Percentiles rank a stretch among this genome's conserved stretches.
phyloP scores from a whole-genome alignment of 2,888 invertebrate species.

The Sarcophaga carnaria region DNA sequence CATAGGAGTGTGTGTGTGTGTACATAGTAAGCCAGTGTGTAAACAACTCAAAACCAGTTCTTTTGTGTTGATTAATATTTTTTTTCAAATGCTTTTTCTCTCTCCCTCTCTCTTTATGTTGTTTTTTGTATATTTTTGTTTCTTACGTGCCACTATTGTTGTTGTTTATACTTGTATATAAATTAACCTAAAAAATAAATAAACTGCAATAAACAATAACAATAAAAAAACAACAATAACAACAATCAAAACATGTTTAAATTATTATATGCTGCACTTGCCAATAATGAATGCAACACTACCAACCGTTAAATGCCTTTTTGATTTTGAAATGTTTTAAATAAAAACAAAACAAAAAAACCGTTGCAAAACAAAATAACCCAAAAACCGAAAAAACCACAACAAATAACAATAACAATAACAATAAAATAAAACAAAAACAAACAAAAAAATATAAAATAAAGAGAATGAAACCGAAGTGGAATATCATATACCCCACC shows the following conservation, averaged over 20 bases:
- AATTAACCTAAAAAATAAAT: conserved; percentile 41
- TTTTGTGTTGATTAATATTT: background rate
- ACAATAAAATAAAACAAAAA: conserved; percentile 45
- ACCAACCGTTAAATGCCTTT: conserved; percentile 59
- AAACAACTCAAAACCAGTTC: background rate
- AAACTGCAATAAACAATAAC: conserved; percentile 38
- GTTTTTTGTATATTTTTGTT: conserved; percentile 24
- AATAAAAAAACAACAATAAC: conserved; percentile 24
- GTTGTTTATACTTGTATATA: conserved; percentile 43
- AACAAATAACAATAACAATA: conserved; percentile 65
- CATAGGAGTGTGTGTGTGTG: background rate
- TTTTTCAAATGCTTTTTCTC: conserved; percentile 2
- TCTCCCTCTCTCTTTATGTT: conserved; percentile 17
- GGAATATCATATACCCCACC: conserved; percentile 78
- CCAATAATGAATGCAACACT: conserved; percentile 60
- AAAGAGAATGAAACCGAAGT: conserved; percentile 75
- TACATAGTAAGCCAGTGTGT: background rate
- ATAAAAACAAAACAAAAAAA: conserved; percentile 24
- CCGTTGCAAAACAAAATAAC: conserved; percentile 7
- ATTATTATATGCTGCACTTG: conserved; percentile 63
- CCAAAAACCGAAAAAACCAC: conserved; percentile 29
- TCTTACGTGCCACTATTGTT: conserved; percentile 27
- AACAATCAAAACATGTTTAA: background rate
- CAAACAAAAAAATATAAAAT: conserved; percentile 27
- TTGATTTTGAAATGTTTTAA: conserved; percentile 35